Evolutionary conservation across 2,113 vertebrate species (phyloP), one percentile per base, ranked within the genome.

Genomic region (Perccottus glenii): DNA sequence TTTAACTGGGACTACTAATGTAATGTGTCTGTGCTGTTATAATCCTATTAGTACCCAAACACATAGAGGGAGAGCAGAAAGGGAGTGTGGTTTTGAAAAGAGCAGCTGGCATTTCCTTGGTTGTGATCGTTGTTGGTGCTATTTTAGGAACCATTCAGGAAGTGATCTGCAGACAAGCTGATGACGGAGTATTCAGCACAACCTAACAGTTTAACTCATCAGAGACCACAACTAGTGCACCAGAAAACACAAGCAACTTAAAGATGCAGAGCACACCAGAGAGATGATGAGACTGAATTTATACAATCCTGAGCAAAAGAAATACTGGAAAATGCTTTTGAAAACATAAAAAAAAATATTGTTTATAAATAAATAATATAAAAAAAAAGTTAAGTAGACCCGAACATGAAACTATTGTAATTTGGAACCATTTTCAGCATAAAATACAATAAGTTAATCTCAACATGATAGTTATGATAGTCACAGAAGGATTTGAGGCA

Each of bases 141-240:
- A 91, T 91, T 93, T 90, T 84, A 60, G 78, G 90, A 85, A 59
- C 55, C 55, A 81, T 87, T 85, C 87, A 91, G 91, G 85, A 92
- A 91, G 90, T 86, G 81, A 87, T 86, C 68, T 88, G 77, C 74
- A 83, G 80, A 77, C 83, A 64, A 73, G 80, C 77, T 58, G 70
- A 75, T 81, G 71, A 78, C 64, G 59, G 71, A 77, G 80, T 15
- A 67, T 57, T 82, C 65, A 67, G 75, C 57, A 61, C 69, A 60
- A 78, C 75, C 60, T 58, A 82, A 43, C 52, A 27, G 46, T 51
- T 70, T 68, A 60, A 52, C 67, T 68, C 75, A 55, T 76, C 75
- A 36, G 5, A 1, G 45, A 73, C 64, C 45, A 70, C 67, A 78
- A 78, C 69, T 64, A 83, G 60, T 40, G 12, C 38, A 47, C 15